phyloP scores from a whole-genome alignment of 92 coral and sea anemone genomes.

The Diadumene lineata region DNA sequence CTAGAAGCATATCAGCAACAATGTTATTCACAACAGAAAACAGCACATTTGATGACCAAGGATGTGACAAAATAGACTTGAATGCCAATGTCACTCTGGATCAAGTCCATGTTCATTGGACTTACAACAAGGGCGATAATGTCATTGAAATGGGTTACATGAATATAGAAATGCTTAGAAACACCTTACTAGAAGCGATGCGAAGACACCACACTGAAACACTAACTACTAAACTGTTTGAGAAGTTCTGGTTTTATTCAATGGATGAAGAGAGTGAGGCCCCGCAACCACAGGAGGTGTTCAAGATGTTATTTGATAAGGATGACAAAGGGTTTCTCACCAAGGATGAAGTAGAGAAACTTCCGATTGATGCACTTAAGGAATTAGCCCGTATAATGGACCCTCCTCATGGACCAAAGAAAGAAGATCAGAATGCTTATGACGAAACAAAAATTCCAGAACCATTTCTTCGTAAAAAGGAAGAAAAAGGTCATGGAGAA shows the following conservation, averaged over 20 bases:
- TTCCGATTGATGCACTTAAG: slow-evolving; percentile 67
- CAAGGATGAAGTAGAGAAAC: slow-evolving; percentile 49
- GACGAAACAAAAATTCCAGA: background rate
- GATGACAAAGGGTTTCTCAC: slow-evolving; percentile 59
- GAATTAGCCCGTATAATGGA: slow-evolving; percentile 78
- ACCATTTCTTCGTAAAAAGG: too few relatives aligned
- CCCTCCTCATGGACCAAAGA: slow-evolving; percentile 88
- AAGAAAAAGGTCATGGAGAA: too few relatives aligned
- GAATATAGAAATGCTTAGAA: slow-evolving; percentile 75
- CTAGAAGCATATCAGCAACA: slow-evolving; percentile 88
- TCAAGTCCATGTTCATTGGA: slow-evolving; percentile 91
- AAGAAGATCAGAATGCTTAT: background rate
- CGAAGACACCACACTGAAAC: slow-evolving; percentile 29
- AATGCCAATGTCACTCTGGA: slow-evolving; percentile 73
- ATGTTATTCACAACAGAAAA: slow-evolving; percentile 89
- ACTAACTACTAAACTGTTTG: slow-evolving; percentile 57
- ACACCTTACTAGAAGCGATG: slow-evolving; percentile 53
- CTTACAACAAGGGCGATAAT: slow-evolving; percentile 92
- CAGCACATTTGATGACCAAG: slow-evolving; percentile 56
- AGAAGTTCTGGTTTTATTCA: slow-evolving; percentile 52
- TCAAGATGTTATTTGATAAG: slow-evolving; percentile 44
- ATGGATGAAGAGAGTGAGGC: slow-evolving; percentile 36
- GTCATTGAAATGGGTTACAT: slow-evolving; percentile 95
- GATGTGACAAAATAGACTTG: slow-evolving; percentile 65
- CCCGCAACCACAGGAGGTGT: slow-evolving; percentile 46